Conservation (phyloP, 2,888 invertebrate species). For the Thymelicus lineola region DNA sequence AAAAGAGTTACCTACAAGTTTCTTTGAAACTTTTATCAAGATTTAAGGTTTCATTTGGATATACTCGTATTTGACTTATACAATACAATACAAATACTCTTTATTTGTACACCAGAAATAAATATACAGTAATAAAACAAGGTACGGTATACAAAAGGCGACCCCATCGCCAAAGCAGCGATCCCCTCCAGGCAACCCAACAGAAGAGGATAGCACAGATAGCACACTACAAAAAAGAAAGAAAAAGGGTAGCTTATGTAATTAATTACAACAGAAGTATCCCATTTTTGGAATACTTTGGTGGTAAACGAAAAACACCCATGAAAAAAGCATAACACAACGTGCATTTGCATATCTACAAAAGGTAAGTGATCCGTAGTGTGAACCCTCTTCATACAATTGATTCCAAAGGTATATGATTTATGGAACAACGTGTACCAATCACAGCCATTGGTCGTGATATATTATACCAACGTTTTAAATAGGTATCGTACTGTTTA, state of each 20-base stretch:
- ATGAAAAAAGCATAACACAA: too few species aligned
- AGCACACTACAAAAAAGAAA: too few species aligned
- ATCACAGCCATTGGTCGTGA: background rate
- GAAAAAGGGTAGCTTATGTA: too few species aligned
- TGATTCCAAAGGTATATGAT: background rate
- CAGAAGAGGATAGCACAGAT: too few species aligned
- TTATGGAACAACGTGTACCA: background rate
- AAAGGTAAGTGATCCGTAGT: background rate
- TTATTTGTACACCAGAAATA: too few species aligned
- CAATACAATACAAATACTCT: too few species aligned
- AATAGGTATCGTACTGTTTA: too few species aligned
- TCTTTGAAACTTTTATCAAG: background rate
- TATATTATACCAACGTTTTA: background rate
- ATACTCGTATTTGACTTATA: too few species aligned
- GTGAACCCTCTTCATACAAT: background rate
- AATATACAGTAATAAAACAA: too few species aligned
- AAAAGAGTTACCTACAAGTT: background rate
- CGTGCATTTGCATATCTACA: constrained; percentile 7
- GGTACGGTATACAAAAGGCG: too few species aligned
- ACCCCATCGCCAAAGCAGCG: too few species aligned
- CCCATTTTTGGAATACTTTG: background rate
- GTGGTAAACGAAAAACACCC: background rate
- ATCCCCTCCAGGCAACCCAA: too few species aligned
- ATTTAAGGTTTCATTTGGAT: background rate
- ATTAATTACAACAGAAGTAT: background rate